These are phyloP conservation scores for Zalophus californianus DNA, from an alignment of 2,797 vertebrate species.

Conservation along the genomic window DNA sequence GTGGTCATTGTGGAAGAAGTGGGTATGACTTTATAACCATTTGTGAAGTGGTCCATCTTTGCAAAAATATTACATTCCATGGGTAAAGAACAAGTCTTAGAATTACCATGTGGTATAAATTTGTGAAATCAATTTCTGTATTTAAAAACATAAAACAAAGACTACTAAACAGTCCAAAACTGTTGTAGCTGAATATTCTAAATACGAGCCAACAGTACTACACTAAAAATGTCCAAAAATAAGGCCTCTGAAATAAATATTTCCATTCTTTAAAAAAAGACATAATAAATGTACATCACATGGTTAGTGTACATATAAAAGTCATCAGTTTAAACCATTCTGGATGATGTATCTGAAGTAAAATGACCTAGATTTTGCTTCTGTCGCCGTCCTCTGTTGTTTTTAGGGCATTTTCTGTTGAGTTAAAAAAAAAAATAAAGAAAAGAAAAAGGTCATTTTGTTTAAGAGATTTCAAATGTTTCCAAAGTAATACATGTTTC, in stretches of 20 bases:
- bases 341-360: slow-evolving; percentile 96
- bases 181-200: slow-evolving; percentile 88
- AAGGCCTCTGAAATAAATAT: slow-evolving; percentile 98
- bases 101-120: slow-evolving; percentile 91
- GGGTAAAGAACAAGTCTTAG: slow-evolving; percentile 89
- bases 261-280: slow-evolving; percentile 93
- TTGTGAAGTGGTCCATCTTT: slow-evolving; percentile 87
- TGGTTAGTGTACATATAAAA: slow-evolving; percentile 93
- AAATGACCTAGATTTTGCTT: slow-evolving; percentile 98
- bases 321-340: slow-evolving; percentile 94
- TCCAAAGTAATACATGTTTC: slow-evolving; percentile 34
- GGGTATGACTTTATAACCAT: slow-evolving; percentile 85
- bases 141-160: slow-evolving; percentile 89
- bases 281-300: slow-evolving; percentile 93
- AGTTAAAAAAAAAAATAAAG: slow-evolving; percentile 36
- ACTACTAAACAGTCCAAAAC: slow-evolving; percentile 89
- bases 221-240: slow-evolving; percentile 93
- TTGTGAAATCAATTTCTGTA: slow-evolving; percentile 88
- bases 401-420: slow-evolving; percentile 97
- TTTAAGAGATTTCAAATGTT: slow-evolving; percentile 46
- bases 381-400: slow-evolving; percentile 96
- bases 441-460: slow-evolving; percentile 50
- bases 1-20: slow-evolving; percentile 81
- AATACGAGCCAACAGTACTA: slow-evolving; percentile 89
- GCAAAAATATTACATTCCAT: slow-evolving; percentile 93